Conservation (phyloP, 2,797 vertebrate genomes). For the Anas bahamensis region DNA sequence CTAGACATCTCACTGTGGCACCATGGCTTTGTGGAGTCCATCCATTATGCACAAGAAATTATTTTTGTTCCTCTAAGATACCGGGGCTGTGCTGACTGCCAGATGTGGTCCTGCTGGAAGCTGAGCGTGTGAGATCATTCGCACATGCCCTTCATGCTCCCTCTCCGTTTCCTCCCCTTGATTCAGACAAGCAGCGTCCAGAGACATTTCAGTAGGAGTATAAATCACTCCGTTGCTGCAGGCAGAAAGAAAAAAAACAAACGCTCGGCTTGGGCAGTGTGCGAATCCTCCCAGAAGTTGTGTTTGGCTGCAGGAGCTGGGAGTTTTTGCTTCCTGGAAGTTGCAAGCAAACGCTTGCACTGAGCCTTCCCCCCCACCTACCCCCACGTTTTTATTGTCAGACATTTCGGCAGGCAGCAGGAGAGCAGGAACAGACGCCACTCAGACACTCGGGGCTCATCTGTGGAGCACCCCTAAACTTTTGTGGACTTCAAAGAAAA, state of each 20-base stretch:
- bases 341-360: not conserved
- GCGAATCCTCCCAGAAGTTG: not conserved
- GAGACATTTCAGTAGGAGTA: not conserved
- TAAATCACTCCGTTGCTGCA: not conserved
- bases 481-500: not conserved
- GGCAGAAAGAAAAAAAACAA: not conserved
- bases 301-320: not conserved
- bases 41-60: not conserved
- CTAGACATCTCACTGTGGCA: not conserved
- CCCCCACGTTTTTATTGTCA: not conserved
- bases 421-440: not conserved
- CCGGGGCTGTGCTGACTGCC: not conserved
- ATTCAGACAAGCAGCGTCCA: not conserved
- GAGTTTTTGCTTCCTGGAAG: not conserved
- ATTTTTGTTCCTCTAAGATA: not conserved
- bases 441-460: not conserved
- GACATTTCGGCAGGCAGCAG: not conserved
- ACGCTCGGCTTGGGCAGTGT: not conserved
- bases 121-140: constrained; percentile 40
- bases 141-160: constrained; percentile 1
- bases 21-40: not conserved
- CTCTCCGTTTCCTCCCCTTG: not conserved
- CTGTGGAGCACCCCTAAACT: not conserved
- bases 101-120: constrained; percentile 49
- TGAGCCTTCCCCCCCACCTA: not conserved